These are phyloP conservation scores for Cyanoderma ruficeps DNA, from an alignment of 2,113 vertebrate genomes.

Conservation along the genomic window DNA sequence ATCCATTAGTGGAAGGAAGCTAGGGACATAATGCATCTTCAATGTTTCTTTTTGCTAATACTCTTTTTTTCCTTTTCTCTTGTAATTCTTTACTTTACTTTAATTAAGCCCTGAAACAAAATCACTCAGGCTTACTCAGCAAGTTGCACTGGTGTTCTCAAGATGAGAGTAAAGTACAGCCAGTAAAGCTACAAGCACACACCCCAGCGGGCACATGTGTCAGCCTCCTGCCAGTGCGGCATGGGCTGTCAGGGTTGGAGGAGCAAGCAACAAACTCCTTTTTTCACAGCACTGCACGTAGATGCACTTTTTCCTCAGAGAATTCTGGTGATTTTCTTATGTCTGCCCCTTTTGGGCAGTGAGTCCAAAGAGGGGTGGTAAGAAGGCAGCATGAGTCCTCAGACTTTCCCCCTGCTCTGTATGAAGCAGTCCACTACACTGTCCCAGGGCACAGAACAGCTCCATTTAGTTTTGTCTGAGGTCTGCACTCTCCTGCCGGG, in stretches of 20 bases:
- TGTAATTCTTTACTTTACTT: not conserved
- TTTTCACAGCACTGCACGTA: not conserved
- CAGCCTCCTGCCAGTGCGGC: not conserved
- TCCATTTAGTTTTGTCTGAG: not conserved
- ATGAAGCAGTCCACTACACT: too few relatives aligned
- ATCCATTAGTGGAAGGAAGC: not conserved
- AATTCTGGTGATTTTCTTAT: not conserved
- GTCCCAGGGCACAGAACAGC: not conserved
- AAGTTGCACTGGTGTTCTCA: not conserved
- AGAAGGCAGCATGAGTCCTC: not conserved
- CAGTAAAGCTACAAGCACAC: not conserved
- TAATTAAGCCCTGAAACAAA: conserved; percentile 6
- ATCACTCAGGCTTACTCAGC: not conserved
- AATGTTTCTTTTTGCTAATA: not conserved
- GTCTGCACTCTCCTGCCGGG: not conserved
- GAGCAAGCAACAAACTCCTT: not conserved
- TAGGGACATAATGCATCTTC: not conserved
- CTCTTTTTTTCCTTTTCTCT: not conserved
- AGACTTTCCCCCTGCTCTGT: not conserved
- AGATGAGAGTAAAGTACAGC: not conserved
- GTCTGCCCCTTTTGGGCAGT: not conserved
- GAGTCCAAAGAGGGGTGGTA: not conserved
- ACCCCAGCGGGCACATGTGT: too few relatives aligned
- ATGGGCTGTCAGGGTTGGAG: not conserved
- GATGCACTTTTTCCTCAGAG: not conserved